Base-by-base conservation (phyloP, 2,888 invertebrate species). In the Limnephilus marmoratus region DNA sequence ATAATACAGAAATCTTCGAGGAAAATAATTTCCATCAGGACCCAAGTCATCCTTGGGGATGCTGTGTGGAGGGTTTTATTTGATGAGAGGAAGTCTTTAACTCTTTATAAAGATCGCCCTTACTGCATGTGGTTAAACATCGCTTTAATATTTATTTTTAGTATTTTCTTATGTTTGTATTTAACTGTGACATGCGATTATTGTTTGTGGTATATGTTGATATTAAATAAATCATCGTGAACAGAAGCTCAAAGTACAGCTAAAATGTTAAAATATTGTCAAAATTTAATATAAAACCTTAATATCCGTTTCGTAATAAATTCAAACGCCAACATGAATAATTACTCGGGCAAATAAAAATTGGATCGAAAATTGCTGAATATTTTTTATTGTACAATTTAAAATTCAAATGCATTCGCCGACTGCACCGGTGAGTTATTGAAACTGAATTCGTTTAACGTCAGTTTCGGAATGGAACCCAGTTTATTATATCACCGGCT, bases 401-500 rank as follows among this genome's bases (percentile, higher is more conserved):
- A 18, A 12, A 83, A 83, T 83, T 31, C 83, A 34, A 68, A 83
- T 37, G 83, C 83, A 83, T 37, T 83, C 31, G 83, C 83, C 83
- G 37, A 83, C 34, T 83, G 83, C 83, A 83, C 31, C 83, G 53
- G 53, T 68, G 53, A 68, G 18, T 68, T 68, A 68, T 68, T 68
- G 53, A 83, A 83, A 37, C 83, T 83, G 83, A 29, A 83, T 83
- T 83, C 37, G 37, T 31, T 83, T 83, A 18, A 83, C 31, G 37
- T 83, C 83, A 83, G 83, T 29, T 68, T 15, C 18, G 83, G 18
- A 18, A 83, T 83, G 83, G 83, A 31, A 37, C 37, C 31, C 15
- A 34, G 83, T 83, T 83, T 83, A 83, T 83, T 34, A 83, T 83
- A 34, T 83, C 83, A 83, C 37, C 5, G 83, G 83, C 18, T 83